Percentiles rank a stretch among this genome's conserved stretches.
Conservation (phyloP, 2,797 vertebrate species). For the Onychomys arenicola region DNA sequence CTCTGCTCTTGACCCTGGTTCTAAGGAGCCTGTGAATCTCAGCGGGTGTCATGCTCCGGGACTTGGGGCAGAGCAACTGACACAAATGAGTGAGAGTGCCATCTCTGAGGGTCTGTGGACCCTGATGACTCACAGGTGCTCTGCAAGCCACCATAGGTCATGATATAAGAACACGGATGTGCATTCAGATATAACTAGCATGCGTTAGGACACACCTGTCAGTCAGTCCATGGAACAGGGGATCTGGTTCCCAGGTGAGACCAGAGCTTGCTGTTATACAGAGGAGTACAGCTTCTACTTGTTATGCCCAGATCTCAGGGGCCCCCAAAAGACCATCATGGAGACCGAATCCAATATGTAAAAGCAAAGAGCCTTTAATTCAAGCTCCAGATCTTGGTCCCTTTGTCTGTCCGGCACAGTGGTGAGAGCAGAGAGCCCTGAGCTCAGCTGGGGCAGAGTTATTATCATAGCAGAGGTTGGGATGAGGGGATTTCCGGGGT, state of each 20-base stretch:
- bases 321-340: too few species aligned
- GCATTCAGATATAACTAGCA: background rate
- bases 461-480: too few species aligned
- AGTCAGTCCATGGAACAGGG: background rate
- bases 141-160: background rate
- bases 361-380: too few species aligned
- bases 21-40: background rate
- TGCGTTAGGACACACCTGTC: background rate
- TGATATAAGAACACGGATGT: background rate
- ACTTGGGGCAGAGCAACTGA: background rate
- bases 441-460: too few species aligned
- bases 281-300: background rate
- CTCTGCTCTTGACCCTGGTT: background rate
- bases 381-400: too few species aligned
- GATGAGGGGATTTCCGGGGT: too few species aligned
- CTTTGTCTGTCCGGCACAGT: too few species aligned
- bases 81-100: fast-evolving
- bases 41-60: fast-evolving
- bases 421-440: too few species aligned
- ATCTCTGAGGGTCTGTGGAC: background rate
- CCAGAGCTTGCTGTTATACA: background rate
- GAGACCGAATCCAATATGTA: too few species aligned
- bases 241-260: background rate
- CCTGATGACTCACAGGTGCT: background rate
- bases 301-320: too few species aligned